phyloP scores from a whole-genome alignment of 2,888 invertebrate species.

The Mellilla xanthometata region DNA sequence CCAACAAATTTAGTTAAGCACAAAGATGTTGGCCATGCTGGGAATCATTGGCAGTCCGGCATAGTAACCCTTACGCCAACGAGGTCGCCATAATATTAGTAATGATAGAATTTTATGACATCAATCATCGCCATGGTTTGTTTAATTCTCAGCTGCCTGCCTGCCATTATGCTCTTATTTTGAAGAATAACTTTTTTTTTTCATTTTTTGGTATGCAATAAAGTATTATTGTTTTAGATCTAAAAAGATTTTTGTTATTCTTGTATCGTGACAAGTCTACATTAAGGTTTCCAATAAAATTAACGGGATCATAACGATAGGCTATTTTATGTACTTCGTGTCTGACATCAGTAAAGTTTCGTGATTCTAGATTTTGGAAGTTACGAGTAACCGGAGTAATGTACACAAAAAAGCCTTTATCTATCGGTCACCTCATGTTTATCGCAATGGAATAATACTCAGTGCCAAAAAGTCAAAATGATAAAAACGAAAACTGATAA shows the following conservation, averaged over 20 bases:
- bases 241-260: background rate
- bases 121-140: no score
- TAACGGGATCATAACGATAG: constrained; percentile 52
- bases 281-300: constrained; percentile 65
- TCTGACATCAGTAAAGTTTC: constrained; percentile 57
- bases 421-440: constrained; percentile 9
- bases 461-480: constrained; percentile 1
- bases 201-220: no score
- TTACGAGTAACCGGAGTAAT: background rate
- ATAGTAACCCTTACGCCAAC: no score
- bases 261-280: constrained; percentile 63
- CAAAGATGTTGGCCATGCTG: no score
- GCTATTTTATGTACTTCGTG: constrained; percentile 48
- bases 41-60: no score
- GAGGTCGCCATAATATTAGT: no score
- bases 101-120: no score
- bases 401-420: constrained; percentile 5
- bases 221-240: no score
- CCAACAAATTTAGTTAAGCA: no score
- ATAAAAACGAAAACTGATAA: constrained; percentile 1
- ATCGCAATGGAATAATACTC: constrained; percentile 10
- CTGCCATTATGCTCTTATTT: no score
- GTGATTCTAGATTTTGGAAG: constrained; percentile 3
- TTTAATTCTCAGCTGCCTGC: no score
- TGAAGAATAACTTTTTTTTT: no score